Conservation (phyloP, 2,797 vertebrate species). For the Silurus lanzhouensis region DNA sequence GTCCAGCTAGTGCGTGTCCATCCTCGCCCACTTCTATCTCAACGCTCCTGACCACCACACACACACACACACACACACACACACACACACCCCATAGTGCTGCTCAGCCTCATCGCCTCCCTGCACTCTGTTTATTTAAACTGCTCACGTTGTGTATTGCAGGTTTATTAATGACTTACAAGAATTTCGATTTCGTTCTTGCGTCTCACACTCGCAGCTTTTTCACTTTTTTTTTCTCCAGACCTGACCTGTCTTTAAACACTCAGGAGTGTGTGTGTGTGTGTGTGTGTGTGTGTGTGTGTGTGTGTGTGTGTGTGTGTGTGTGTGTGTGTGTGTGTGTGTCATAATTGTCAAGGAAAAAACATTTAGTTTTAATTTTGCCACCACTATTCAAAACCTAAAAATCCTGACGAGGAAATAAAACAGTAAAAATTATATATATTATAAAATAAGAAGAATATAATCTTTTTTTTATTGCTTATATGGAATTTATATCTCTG, state of each 20-base stretch:
- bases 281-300: too few species aligned
- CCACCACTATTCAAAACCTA: not conserved
- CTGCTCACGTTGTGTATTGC: constrained; percentile 61
- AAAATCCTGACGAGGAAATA: too few species aligned
- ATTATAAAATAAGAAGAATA: too few species aligned
- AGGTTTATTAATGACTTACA: constrained; percentile 71
- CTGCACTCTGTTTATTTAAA: constrained; percentile 56
- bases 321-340: too few species aligned
- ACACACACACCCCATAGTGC: not conserved
- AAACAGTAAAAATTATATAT: not conserved
- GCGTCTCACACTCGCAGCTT: not conserved
- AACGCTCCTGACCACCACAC: constrained; percentile 38
- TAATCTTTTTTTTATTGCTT: not conserved
- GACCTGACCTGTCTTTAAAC: not conserved
- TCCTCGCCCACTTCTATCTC: constrained; percentile 41
- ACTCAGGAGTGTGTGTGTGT: too few species aligned
- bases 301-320: too few species aligned
- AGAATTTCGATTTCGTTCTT: not conserved
- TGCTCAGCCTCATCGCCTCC: constrained; percentile 56
- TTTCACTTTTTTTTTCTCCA: not conserved
- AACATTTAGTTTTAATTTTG: too few species aligned
- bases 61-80: constrained; percentile 4
- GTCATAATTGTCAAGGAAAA: too few species aligned
- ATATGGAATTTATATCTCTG: not conserved
- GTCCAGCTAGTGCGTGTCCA: constrained; percentile 50